Evolutionary conservation across 2,113 vertebrate genomes (phyloP).

Genomic region (Passer montanus): DNA sequence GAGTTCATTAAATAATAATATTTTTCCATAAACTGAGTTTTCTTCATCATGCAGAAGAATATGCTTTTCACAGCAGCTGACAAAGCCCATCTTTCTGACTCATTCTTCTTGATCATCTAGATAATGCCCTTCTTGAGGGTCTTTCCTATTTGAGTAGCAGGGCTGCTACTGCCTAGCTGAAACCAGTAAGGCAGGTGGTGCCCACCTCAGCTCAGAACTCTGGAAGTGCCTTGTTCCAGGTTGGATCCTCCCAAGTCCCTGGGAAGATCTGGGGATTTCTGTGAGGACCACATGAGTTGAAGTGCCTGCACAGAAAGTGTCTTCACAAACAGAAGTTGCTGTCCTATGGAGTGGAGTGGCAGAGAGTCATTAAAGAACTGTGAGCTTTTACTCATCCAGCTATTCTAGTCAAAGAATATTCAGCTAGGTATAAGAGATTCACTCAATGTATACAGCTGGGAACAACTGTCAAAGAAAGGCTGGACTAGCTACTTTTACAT

Average conservation of each 20-base stretch:
- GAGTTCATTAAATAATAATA: slow-evolving; percentile 60
- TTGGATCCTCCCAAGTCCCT: not conserved
- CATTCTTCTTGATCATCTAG: not conserved
- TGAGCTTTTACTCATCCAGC: not conserved
- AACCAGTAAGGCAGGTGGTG: not conserved
- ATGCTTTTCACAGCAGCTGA: not conserved
- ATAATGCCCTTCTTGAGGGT: not conserved
- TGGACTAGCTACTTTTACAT: not conserved
- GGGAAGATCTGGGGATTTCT: not conserved
- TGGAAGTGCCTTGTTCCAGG: not conserved
- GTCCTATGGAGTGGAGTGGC: not conserved
- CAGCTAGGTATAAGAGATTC: not conserved
- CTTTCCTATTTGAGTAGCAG: not conserved
- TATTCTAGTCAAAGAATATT: not conserved
- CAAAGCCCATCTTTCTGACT: not conserved
- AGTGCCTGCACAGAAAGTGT: fast-evolving
- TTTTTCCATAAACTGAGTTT: slow-evolving; percentile 35
- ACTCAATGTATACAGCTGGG: not conserved
- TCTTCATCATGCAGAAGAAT: not conserved
- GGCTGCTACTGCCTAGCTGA: not conserved
- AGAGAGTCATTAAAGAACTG: not conserved
- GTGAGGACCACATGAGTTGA: not conserved
- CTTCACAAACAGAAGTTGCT: not conserved
- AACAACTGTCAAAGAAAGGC: not conserved
- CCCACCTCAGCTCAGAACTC: not conserved